These are phyloP conservation scores for Enteromius thamalakanensis DNA, from an alignment of 2,797 vertebrate genomes.

Conservation along the genomic window DNA sequence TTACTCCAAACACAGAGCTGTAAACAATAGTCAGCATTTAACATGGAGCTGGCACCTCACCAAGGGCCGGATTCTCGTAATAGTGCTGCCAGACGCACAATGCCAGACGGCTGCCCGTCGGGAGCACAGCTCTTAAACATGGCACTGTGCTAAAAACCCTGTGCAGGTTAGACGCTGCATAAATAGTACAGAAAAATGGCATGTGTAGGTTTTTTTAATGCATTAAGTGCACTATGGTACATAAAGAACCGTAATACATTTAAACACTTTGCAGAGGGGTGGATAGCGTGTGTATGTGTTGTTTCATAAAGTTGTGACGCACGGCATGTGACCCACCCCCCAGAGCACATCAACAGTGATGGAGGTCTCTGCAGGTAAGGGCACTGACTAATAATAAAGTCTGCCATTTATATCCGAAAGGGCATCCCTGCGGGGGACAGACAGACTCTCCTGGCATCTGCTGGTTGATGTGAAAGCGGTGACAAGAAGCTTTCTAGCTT, in stretches of 20 bases:
- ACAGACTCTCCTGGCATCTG: slow-evolving; percentile 51
- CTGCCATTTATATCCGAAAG: slow-evolving; percentile 65
- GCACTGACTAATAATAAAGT: slow-evolving; percentile 63
- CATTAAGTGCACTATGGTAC: background rate
- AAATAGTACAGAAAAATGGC: background rate
- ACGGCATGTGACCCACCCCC: slow-evolving; percentile 46
- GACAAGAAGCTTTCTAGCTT: slow-evolving; percentile 36
- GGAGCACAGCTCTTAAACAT: slow-evolving; percentile 27
- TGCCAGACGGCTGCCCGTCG: slow-evolving; percentile 38
- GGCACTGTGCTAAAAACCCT: background rate
- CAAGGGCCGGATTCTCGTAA: slow-evolving; percentile 52
- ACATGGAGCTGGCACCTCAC: slow-evolving; percentile 54
- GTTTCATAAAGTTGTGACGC: slow-evolving; percentile 40
- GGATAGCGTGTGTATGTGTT: slow-evolving; percentile 47
- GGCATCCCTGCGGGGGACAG: slow-evolving; percentile 56
- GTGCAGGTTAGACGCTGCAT: slow-evolving; percentile 1
- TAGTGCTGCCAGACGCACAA: slow-evolving; percentile 27
- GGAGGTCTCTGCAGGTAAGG: slow-evolving; percentile 59
- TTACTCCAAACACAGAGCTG: slow-evolving; percentile 56
- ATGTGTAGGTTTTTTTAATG: background rate
- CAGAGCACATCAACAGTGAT: slow-evolving; percentile 48
- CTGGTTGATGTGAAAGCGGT: slow-evolving; percentile 34
- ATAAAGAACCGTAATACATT: slow-evolving; percentile 20
- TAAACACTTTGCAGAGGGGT: background rate
- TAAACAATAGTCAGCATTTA: slow-evolving; percentile 58